Evolutionary conservation across 2,888 invertebrate species (phyloP).

Genomic region (Macropis europaea): DNA sequence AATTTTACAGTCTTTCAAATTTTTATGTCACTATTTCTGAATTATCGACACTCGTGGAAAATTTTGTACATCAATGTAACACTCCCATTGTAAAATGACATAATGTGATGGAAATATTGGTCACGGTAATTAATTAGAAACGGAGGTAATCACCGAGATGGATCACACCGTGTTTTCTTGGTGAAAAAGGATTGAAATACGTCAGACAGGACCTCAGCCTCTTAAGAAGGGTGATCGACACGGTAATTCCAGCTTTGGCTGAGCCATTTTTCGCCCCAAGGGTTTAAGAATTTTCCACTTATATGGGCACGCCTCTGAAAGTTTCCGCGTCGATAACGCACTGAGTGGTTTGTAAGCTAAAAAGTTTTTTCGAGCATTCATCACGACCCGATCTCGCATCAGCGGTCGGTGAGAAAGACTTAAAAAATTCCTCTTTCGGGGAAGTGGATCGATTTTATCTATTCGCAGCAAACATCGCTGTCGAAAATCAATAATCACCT

Average conservation of each 20-base stretch:
- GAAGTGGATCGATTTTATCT: background rate
- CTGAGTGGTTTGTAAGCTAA: constrained; percentile 27
- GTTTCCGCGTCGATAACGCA: constrained; percentile 30
- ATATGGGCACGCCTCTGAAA: constrained; percentile 20
- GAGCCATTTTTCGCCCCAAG: constrained; percentile 29
- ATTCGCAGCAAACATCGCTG: background rate
- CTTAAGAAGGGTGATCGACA: constrained; percentile 42
- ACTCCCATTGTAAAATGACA: no score
- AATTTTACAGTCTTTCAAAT: no score
- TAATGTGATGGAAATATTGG: no score
- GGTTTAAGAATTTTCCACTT: constrained; percentile 47
- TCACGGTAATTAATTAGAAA: background rate
- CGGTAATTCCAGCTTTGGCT: constrained; percentile 32
- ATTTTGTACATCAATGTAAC: no score
- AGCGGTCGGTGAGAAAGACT: constrained; percentile 5
- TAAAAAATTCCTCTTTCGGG: constrained; percentile 2
- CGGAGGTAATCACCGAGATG: background rate
- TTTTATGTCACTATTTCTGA: no score
- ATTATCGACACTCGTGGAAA: no score
- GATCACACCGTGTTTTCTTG: background rate
- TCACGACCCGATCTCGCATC: constrained; percentile 24
- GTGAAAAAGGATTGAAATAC: constrained; percentile 9
- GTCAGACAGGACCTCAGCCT: constrained; percentile 31
- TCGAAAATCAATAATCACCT: background rate
- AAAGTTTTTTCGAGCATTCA: constrained; percentile 27